Conservation (phyloP, 2,113 vertebrate genomes). For the Cavia aperea region DNA sequence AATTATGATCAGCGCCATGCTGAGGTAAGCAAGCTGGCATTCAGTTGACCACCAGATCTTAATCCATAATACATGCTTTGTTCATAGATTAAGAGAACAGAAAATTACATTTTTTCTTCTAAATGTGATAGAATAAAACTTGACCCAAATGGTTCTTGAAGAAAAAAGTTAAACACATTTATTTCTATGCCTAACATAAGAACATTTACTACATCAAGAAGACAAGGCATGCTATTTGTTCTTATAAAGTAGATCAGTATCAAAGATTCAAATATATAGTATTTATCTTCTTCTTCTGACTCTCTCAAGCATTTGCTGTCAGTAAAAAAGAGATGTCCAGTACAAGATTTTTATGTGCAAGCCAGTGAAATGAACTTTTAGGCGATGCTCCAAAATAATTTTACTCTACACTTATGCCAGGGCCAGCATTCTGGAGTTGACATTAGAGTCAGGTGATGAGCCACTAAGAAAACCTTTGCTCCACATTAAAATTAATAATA, state of each 20-base stretch:
- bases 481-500: not conserved
- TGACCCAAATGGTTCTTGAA: not conserved
- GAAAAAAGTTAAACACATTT: not conserved
- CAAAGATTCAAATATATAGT: not conserved
- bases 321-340: not conserved
- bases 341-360: not conserved
- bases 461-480: not conserved
- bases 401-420: not conserved
- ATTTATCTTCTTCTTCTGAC: not conserved
- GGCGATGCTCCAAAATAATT: not conserved
- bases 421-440: not conserved
- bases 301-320: not conserved
- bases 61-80: not conserved
- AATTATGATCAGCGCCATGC: too few relatives aligned
- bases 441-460: too few relatives aligned
- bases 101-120: not conserved
- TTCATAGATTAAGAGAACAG: not conserved
- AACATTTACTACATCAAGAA: not conserved
- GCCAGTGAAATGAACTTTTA: not conserved
- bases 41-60: too few relatives aligned
- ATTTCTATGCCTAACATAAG: not conserved
- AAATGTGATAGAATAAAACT: slow-evolving; percentile 12
- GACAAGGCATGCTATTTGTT: not conserved
- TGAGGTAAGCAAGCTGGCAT: too few relatives aligned
- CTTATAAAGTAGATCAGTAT: not conserved